Evolutionary conservation across 2,113 vertebrate species (phyloP).

Genomic region (Nestor notabilis): DNA sequence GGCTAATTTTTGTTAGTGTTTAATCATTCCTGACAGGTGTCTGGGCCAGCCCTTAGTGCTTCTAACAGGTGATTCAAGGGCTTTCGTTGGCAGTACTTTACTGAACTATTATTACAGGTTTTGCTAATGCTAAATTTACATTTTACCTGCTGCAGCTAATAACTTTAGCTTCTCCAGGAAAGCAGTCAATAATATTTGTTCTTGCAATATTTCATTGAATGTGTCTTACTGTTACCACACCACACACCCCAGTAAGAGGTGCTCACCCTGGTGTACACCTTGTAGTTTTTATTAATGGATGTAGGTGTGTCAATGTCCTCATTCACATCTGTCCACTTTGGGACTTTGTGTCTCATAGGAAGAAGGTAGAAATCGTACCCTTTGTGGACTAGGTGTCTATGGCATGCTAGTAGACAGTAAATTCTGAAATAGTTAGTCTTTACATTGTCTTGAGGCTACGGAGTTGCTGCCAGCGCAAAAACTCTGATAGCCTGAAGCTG

Average conservation of each 20-base stretch:
- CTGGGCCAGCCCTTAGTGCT: not conserved
- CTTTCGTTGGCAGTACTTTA: not conserved
- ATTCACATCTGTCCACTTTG: not conserved
- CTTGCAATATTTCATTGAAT: not conserved
- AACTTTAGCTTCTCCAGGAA: not conserved
- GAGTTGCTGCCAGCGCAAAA: not conserved
- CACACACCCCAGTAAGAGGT: not conserved
- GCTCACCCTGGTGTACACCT: fast-evolving
- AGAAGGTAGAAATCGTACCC: not conserved
- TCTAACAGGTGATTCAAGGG: not conserved
- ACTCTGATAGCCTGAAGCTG: not conserved
- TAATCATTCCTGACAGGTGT: not conserved
- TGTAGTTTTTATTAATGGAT: not conserved
- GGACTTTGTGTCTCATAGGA: not conserved
- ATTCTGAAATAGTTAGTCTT: not conserved
- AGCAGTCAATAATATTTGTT: not conserved
- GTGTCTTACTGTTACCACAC: not conserved
- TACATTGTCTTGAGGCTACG: not conserved
- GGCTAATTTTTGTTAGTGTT: not conserved
- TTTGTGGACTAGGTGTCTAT: not conserved
- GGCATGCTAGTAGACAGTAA: not conserved
- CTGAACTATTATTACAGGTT: not conserved
- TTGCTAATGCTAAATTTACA: not conserved
- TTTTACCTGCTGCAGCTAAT: not conserved
- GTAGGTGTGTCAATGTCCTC: not conserved